Evolutionary conservation across 2,888 invertebrate species (phyloP).

Genomic region (Tillus elongatus): DNA sequence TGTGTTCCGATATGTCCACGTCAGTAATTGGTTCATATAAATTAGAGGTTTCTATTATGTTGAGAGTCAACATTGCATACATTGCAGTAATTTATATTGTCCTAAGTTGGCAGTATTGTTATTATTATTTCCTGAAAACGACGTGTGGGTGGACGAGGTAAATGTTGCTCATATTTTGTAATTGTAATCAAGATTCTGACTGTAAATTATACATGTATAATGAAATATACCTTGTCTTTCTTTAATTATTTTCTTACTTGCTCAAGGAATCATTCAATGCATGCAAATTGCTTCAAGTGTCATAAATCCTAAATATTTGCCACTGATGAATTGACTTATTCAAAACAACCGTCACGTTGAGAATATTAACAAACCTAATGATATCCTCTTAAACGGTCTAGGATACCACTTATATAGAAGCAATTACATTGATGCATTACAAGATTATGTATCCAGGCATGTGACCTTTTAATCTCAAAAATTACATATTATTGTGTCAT

Average conservation of each 20-base stretch:
- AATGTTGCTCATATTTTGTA: constrained; percentile 41
- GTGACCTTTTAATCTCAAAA: too few species aligned
- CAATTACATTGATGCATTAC: too few species aligned
- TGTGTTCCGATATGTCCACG: too few species aligned
- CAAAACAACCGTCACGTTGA: too few species aligned
- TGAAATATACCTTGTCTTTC: constrained; percentile 22
- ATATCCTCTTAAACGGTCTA: too few species aligned
- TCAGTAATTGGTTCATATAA: constrained; percentile 39
- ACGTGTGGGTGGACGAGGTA: constrained; percentile 38
- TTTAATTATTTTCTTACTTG: constrained; percentile 7
- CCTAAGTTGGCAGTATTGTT: constrained; percentile 38
- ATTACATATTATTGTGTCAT: too few species aligned
- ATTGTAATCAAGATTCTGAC: constrained; percentile 40
- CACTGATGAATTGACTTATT: constrained; percentile 3
- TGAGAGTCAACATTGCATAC: constrained; percentile 32
- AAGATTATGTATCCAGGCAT: too few species aligned
- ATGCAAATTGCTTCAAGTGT: constrained; percentile 27
- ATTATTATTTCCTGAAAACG: constrained; percentile 40
- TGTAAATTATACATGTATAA: constrained; percentile 31
- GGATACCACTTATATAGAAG: too few species aligned
- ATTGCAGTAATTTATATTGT: constrained; percentile 37
- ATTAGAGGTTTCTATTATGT: constrained; percentile 35
- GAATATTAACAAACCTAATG: too few species aligned
- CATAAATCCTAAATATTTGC: not conserved
- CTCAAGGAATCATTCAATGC: constrained; percentile 26